Percentiles rank a stretch among this genome's conserved stretches.
These are phyloP conservation scores for Siniperca obscura DNA, from an alignment of 2,797 vertebrate genomes.

Conservation along the genomic window DNA sequence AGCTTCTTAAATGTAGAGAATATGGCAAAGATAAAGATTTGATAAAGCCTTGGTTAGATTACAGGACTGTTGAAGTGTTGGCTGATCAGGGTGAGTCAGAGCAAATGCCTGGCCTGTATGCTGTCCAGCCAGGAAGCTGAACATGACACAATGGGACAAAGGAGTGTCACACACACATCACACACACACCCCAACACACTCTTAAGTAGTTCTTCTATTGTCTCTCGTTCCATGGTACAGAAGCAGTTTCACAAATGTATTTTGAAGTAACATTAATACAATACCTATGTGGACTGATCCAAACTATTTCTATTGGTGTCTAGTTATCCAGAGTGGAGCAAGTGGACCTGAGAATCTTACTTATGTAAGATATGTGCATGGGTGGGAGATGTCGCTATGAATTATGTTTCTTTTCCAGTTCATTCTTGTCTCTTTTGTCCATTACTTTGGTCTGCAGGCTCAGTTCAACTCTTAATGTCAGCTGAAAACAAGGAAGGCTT, in stretches of 20 bases:
- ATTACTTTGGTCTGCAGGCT: background rate
- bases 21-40: background rate
- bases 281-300: background rate
- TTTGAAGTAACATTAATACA: background rate
- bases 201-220: slow-evolving; percentile 25
- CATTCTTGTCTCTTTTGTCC: background rate
- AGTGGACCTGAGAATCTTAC: background rate
- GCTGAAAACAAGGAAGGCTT: background rate
- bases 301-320: background rate
- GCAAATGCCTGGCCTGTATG: slow-evolving; percentile 8
- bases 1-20: slow-evolving; percentile 2
- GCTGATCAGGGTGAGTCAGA: slow-evolving; percentile 3
- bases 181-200: background rate
- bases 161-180: slow-evolving; percentile 5
- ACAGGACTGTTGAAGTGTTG: slow-evolving; percentile 20
- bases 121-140: slow-evolving; percentile 41
- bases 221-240: background rate
- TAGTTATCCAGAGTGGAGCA: background rate
- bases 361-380: background rate
- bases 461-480: background rate
- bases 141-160: slow-evolving; percentile 45
- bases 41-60: slow-evolving; percentile 18
- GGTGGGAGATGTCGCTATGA: background rate
- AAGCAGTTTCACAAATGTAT: background rate
- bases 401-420: background rate